Evolutionary conservation across 2,797 vertebrate genomes (phyloP), one percentile per base, ranked within the genome.

Genomic region (Perdix hodgsoniae): DNA sequence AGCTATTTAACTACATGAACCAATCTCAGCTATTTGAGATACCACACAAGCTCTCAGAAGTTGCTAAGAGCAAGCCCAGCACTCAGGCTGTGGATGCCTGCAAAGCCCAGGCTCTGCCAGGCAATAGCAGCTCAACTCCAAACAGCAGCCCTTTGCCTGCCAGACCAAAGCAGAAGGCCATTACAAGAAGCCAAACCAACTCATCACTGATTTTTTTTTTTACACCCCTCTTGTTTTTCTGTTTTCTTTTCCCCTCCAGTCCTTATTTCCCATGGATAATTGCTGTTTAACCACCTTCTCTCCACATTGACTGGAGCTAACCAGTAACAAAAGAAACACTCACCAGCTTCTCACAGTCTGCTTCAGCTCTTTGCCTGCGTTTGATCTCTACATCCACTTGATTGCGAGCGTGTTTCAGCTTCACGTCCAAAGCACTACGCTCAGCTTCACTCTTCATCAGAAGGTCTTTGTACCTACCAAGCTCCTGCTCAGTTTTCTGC

Each of bases 321-420:
- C 1, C 7, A 16, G 60, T 44, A 40, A 60, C 4, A 60, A 40
- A 44, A 31, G 57, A 54, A 94, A 79, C 67, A 97, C 99, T 84
- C 95, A 99, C 99, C 98, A 99, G 89, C 84, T 98, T 99, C 71
- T 99, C 99, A 26, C 98, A 99, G 42, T 99, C 98, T 1, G 98
- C 97, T 94, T 99, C 99, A 4, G 99, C 99, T 88, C 98, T 98
- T 61, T 99, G 99, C 80, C 99, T 98, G 49, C 99, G 97, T 72
- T 99, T 98, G 94, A 99, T 99, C 97, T 99, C 99, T 73, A 99
- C 98, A 2, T 99, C 99, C 73, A 99, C 99, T 94, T 99, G 99
- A 94, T 99, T 99, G 42, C 99, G 99, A 35, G 99, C 99, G 4
- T 99, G 99, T 96, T 99, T 99, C 82, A 99, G 98, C 95, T 99